These are phyloP conservation scores for Lagopus muta DNA, from an alignment of 2,113 vertebrate genomes.

Conservation along the genomic window DNA sequence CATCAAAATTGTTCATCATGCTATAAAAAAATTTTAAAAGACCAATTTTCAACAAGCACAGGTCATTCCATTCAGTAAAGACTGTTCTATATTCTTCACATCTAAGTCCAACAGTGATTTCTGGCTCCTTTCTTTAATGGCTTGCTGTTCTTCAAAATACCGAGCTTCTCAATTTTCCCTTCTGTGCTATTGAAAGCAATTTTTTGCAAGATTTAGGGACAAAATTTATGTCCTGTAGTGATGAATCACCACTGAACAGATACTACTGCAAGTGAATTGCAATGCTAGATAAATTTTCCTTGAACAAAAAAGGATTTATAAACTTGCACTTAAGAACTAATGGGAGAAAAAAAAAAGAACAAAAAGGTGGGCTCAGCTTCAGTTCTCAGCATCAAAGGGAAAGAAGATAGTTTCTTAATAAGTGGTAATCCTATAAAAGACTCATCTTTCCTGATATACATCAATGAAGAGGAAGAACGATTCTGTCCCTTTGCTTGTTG, in stretches of 20 bases:
- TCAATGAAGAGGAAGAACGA: constrained; percentile 8
- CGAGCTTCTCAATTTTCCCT: neutral
- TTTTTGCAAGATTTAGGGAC: neutral
- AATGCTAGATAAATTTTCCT: neutral
- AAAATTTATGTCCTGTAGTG: neutral
- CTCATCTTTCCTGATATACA: neutral
- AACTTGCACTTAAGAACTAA: neutral
- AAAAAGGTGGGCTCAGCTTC: neutral
- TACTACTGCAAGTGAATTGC: neutral
- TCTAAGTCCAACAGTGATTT: neutral
- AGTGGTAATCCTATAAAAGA: neutral
- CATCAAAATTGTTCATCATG: neutral
- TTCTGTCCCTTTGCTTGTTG: neutral
- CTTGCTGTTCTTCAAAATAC: neutral
- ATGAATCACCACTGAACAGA: neutral
- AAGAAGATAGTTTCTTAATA: neutral
- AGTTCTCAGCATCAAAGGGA: neutral
- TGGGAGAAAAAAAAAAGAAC: neutral
- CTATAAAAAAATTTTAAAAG: neutral
- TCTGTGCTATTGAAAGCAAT: neutral
- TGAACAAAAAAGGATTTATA: neutral
- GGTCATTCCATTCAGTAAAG: neutral
- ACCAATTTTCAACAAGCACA: neutral
- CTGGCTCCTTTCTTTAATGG: neutral
- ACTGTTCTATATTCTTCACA: neutral